phyloP scores from a whole-genome alignment of 1,140 invertebrate species.

The Pantala flavescens region DNA sequence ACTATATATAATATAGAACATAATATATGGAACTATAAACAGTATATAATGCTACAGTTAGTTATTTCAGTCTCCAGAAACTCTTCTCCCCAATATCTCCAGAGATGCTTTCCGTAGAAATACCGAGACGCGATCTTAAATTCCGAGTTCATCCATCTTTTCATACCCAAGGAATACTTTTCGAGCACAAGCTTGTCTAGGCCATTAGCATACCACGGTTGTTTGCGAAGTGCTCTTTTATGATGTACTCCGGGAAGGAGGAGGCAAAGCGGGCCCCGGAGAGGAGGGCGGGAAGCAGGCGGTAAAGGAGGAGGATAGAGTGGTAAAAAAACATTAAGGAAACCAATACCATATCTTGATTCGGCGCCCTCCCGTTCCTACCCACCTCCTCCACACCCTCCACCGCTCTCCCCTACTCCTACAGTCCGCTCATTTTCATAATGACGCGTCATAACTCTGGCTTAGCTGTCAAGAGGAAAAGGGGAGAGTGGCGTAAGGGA shows the following conservation, averaged over 20 bases:
- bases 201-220: constrained; percentile 10
- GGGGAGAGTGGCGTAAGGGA: background rate
- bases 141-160: no score
- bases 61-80: no score
- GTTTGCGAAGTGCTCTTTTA: constrained; percentile 12
- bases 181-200: background rate
- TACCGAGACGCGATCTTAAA: no score
- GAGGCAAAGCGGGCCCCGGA: background rate
- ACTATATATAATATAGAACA: no score
- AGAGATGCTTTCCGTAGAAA: no score
- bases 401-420: background rate
- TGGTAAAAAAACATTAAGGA: constrained; percentile 10
- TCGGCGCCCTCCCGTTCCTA: background rate
- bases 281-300: background rate
- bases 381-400: background rate
- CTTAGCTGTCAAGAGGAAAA: constrained; percentile 12
- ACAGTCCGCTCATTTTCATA: constrained; percentile 18
- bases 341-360: constrained; percentile 15
- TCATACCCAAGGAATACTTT: background rate
- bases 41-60: no score
- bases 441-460: constrained; percentile 22
- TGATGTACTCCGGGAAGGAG: background rate
- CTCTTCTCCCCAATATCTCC: no score
- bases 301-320: background rate
- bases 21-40: no score